Conservation (phyloP, 2,888 invertebrate genomes). For the Prenolepis imparis region DNA sequence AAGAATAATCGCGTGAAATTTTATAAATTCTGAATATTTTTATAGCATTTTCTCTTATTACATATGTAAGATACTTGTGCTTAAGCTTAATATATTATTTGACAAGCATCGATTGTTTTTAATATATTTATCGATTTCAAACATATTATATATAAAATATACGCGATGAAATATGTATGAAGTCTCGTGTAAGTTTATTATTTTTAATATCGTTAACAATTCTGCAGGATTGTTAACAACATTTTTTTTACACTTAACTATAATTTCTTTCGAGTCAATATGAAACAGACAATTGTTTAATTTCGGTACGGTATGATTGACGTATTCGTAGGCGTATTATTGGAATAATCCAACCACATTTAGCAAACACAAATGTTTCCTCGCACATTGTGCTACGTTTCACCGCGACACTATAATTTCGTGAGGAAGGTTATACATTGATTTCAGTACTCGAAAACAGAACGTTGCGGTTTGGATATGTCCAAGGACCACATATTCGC, state of each 20-base stretch:
- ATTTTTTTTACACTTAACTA: neutral
- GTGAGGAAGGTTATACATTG: constrained; percentile 19
- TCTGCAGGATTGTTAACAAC: neutral
- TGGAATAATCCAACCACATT: constrained; percentile 26
- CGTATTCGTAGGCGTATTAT: constrained; percentile 26
- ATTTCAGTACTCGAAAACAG: constrained; percentile 14
- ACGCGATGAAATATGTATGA: neutral
- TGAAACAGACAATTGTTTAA: constrained; percentile 17
- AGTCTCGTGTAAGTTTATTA: neutral
- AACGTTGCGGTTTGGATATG: constrained; percentile 18
- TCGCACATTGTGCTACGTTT: constrained; percentile 39
- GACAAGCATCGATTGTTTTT: neutral
- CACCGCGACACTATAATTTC: constrained; percentile 45
- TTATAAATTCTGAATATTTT: constrained; percentile 10
- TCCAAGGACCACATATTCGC: constrained; percentile 5
- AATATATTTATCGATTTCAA: neutral
- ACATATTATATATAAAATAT: neutral
- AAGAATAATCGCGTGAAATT: constrained; percentile 12
- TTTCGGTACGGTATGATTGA: constrained; percentile 23
- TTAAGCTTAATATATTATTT: neutral
- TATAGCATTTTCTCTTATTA: neutral
- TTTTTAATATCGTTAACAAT: neutral
- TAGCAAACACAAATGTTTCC: constrained; percentile 25
- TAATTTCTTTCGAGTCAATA: constrained; percentile 8
- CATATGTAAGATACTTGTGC: neutral